Evolutionary conservation across 2,888 invertebrate genomes (phyloP).

Genomic region (Hipparchia semele): DNA sequence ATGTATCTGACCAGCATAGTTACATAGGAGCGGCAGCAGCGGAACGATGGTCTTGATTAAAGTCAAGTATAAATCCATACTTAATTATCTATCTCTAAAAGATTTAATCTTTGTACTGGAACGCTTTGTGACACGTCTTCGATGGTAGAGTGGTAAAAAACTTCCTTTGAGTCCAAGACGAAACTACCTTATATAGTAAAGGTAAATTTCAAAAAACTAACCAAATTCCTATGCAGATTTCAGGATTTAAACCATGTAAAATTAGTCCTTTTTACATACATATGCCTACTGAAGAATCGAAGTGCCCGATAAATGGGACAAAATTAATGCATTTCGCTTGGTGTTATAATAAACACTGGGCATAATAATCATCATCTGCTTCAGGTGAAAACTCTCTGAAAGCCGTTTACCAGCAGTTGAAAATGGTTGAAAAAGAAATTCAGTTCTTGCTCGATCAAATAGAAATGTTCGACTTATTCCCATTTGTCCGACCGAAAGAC

Average conservation of each 20-base stretch:
- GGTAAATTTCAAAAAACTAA: neutral
- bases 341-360: neutral
- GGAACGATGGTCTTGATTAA: too few relatives aligned
- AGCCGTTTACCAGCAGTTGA: constrained; percentile 87
- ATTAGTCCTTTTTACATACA: too few relatives aligned
- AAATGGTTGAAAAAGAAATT: constrained; percentile 86
- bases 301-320: too few relatives aligned
- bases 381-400: constrained; percentile 82
- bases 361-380: neutral
- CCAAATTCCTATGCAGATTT: neutral
- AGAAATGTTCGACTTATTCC: constrained; percentile 83
- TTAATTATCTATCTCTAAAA: too few relatives aligned
- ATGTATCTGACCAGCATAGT: too few relatives aligned
- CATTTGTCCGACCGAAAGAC: constrained; percentile 59
- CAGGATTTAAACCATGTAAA: neutral
- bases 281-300: too few relatives aligned
- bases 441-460: constrained; percentile 81
- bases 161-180: too few relatives aligned
- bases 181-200: neutral
- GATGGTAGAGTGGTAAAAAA: too few relatives aligned
- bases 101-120: too few relatives aligned
- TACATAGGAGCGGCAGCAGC: too few relatives aligned
- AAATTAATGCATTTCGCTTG: neutral
- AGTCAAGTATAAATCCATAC: too few relatives aligned
- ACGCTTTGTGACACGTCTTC: too few relatives aligned